phyloP scores from a whole-genome alignment of 1,140 invertebrate species.

The Habropoda laboriosa region DNA sequence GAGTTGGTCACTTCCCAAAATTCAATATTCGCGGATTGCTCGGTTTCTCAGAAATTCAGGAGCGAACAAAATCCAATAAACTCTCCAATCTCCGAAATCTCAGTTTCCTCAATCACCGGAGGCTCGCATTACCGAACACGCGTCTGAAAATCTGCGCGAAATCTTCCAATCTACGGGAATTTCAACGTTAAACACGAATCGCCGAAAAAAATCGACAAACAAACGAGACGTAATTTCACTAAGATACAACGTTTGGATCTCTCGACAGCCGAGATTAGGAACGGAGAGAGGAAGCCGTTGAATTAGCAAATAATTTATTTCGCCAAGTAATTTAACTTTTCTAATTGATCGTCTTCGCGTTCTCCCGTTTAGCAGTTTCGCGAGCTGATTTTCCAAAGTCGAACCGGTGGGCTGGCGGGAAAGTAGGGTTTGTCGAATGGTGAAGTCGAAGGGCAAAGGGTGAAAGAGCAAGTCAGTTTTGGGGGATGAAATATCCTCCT shows the following conservation, averaged over 20 bases:
- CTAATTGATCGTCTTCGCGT: constrained; percentile 68
- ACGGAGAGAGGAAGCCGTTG: neutral
- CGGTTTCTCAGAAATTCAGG: too few relatives aligned
- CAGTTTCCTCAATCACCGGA: too few relatives aligned
- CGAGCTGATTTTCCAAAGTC: constrained; percentile 1
- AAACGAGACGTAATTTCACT: neutral
- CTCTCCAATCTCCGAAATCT: too few relatives aligned
- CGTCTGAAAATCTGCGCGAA: too few relatives aligned
- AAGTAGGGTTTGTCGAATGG: neutral
- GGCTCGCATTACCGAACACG: too few relatives aligned
- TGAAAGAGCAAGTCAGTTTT: constrained; percentile 40
- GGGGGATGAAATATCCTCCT: constrained; percentile 57
- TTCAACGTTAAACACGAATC: too few relatives aligned
- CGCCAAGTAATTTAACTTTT: constrained; percentile 74
- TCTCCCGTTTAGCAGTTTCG: constrained; percentile 30
- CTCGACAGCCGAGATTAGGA: neutral
- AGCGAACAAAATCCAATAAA: too few relatives aligned
- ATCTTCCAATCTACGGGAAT: too few relatives aligned
- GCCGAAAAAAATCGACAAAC: neutral
- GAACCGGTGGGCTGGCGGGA: neutral
- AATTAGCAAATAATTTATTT: constrained; percentile 74
- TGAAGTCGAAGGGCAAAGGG: constrained; percentile 37
- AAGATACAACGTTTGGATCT: neutral
- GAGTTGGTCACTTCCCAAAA: too few relatives aligned
- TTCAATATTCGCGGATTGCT: too few relatives aligned